Evolutionary conservation across 1,140 invertebrate genomes (phyloP), one percentile per base, ranked within the genome.

Genomic region (Aphaenogaster ashmeadi): DNA sequence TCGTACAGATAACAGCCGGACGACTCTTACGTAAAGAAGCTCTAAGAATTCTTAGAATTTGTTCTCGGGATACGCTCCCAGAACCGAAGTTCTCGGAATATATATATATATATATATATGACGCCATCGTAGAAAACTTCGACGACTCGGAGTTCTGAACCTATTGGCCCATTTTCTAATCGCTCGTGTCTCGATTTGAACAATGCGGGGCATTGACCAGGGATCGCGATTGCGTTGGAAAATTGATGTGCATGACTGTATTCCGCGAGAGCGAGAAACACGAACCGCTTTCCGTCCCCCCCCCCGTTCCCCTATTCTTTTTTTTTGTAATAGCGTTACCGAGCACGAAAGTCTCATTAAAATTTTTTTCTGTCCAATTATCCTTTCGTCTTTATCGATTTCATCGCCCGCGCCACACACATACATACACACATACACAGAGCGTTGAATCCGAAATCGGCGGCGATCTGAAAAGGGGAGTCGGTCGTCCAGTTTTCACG

Each of bases 231-330:
- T 84, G 77, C 62, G 74, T 92, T 93, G 85, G 62, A 93, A 88
- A 87, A 92, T 91, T 93, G 92, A 84, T 94, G 88, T 94, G 93
- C 93, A 94, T 94, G 91, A 91, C 84, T 93, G 92, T 94, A 92
- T 52, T 87, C 56, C 67, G 74, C 72, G 27, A n/a, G 88, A 90
- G 58, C 85, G 88, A 79, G 36, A 72, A 80, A 60, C 41, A 47
- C 69, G 56, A 54, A 21, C 33, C 47, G 21, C 38, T 74, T 64
- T 78, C 13, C 52, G 33, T 75, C 27, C 27, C 27, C 21, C n/a
- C 33, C 54, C 27, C 33, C 44, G 38, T 60, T 64, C 41, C 27
- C 7, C n/a, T 41, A n/a, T 67, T 60, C 18, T 72, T 77, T 64
- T 69, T 81, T 64, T 79, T 91, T 88, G 66, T 84, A 91, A 91